Conservation (phyloP, 30 jellyfish, hydroid and myxozoan genomes). For the Chironex yamaguchii region DNA sequence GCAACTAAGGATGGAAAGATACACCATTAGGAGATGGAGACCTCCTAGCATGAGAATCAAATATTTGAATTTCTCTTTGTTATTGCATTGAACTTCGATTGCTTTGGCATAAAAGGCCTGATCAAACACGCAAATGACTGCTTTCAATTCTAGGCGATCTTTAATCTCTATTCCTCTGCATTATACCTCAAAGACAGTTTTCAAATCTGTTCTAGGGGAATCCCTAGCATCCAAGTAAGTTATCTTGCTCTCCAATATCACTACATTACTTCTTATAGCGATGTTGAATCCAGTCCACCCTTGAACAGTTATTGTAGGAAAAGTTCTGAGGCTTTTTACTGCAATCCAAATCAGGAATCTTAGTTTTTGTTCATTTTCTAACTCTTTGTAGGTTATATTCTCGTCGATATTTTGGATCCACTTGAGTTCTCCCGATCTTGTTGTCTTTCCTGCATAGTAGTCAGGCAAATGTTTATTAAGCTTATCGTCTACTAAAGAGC, state of each 20-base stretch:
- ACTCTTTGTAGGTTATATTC: neutral
- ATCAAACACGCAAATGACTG: slow-evolving; percentile 74
- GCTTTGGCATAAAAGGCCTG: slow-evolving; percentile 73
- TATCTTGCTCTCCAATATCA: slow-evolving; percentile 4
- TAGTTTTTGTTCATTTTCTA: neutral
- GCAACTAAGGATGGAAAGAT: slow-evolving; percentile 24
- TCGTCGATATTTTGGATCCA: neutral
- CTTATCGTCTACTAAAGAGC: slow-evolving; percentile 10
- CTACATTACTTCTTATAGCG: neutral
- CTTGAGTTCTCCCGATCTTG: slow-evolving; percentile 22
- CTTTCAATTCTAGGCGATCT: slow-evolving; percentile 30
- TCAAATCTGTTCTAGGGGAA: slow-evolving; percentile 49
- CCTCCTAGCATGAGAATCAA: slow-evolving; percentile 60
- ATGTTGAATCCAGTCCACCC: slow-evolving; percentile 53
- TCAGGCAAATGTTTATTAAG: slow-evolving; percentile 30
- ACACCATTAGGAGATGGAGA: slow-evolving; percentile 53
- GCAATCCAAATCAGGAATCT: slow-evolving; percentile 10
- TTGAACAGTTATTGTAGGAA: slow-evolving; percentile 15
- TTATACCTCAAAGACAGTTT: slow-evolving; percentile 39
- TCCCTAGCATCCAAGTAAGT: slow-evolving; percentile 12
- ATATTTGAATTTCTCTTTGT: slow-evolving; percentile 32
- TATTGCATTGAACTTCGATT: slow-evolving; percentile 55
- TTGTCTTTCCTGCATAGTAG: slow-evolving; percentile 31
- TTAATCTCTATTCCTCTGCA: slow-evolving; percentile 36
- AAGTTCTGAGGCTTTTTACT: slow-evolving; percentile 14